Conservation (phyloP, 2,888 invertebrate genomes). For the Spicauda simplicius region DNA sequence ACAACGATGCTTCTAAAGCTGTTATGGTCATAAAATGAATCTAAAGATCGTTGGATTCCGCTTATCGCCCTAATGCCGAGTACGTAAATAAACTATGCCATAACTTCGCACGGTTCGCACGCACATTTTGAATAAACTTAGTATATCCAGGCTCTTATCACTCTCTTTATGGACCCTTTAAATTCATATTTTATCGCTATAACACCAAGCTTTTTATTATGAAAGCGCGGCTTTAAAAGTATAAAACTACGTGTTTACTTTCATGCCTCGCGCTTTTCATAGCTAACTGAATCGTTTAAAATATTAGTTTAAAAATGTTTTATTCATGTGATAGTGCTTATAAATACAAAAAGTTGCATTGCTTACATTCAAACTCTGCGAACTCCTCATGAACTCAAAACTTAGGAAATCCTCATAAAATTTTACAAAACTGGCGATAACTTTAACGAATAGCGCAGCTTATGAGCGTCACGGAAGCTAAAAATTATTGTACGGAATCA, state of each 20-base stretch:
- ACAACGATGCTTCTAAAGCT: conserved; percentile 14
- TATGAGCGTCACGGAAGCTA: conserved; percentile 29
- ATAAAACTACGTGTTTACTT: conserved; percentile 19
- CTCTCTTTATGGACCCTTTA: conserved; percentile 28
- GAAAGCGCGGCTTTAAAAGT: conserved; percentile 22
- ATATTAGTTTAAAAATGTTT: no score
- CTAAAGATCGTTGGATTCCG: conserved; percentile 18
- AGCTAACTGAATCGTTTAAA: neutral
- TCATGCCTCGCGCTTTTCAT: conserved; percentile 5
- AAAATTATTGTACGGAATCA: conserved; percentile 58
- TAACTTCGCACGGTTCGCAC: conserved; percentile 17
- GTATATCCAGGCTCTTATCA: conserved; percentile 27
- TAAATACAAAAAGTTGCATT: neutral
- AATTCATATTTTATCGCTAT: conserved; percentile 35
- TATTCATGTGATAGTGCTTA: neutral
- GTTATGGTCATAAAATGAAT: conserved; percentile 23
- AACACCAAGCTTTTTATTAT: conserved; percentile 35
- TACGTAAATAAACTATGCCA: conserved; percentile 31
- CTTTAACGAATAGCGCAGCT: conserved; percentile 27
- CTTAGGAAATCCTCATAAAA: conserved; percentile 17
- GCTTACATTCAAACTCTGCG: conserved; percentile 23
- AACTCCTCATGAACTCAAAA: conserved; percentile 7
- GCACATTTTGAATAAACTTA: conserved; percentile 21
- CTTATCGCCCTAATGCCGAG: conserved; percentile 19
- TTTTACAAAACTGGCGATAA: conserved; percentile 22